phyloP scores from a whole-genome alignment of 2,797 vertebrate species.

The Hypotaenidia philippensis region DNA sequence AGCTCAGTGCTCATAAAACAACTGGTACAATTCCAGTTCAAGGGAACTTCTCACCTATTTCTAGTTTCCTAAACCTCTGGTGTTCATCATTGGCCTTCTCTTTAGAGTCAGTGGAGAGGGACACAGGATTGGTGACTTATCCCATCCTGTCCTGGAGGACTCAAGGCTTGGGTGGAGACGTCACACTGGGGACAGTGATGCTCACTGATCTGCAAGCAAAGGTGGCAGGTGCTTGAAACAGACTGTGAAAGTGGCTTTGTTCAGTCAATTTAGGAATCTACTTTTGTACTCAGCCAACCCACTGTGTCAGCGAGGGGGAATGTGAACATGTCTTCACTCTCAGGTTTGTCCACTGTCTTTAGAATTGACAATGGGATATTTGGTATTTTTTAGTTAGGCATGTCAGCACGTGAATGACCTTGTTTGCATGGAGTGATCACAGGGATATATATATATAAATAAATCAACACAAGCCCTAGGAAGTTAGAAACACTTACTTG shows the following conservation, averaged over 20 bases:
- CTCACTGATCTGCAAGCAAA: not conserved
- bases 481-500: not conserved
- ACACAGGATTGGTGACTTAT: not conserved
- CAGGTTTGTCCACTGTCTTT: not conserved
- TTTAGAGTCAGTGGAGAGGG: not conserved
- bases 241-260: not conserved
- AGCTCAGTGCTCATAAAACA: not conserved
- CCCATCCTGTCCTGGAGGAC: not conserved
- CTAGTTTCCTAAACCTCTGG: not conserved
- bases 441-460: not conserved
- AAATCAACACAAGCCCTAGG: not conserved
- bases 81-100: not conserved
- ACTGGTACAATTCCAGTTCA: rapidly evolving
- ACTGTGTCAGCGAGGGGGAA: not conserved
- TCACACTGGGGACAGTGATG: rapidly evolving
- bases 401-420: not conserved
- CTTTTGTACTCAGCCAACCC: not conserved
- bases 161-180: not conserved
- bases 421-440: not conserved
- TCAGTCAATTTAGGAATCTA: not conserved
- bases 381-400: not conserved
- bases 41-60: not conserved
- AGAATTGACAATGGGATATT: not conserved
- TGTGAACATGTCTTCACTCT: not conserved
- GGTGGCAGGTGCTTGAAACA: not conserved